Base-by-base conservation (phyloP, 2,113 vertebrate genomes). In the Pycnonotus jocosus region DNA sequence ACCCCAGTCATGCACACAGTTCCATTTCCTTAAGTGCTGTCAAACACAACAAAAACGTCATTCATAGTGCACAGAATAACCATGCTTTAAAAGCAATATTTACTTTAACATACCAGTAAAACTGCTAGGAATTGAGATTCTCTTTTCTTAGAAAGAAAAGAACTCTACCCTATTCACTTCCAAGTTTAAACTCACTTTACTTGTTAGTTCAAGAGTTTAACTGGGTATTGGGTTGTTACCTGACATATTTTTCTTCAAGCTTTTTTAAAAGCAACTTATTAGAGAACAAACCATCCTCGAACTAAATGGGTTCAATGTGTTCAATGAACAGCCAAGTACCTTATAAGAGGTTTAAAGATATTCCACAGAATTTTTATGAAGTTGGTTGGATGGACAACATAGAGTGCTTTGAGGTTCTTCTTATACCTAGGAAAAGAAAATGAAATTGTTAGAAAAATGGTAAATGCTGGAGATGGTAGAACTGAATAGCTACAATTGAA, bases 391-490 rank as follows among this genome's bases (percentile, higher is more conserved):
- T 99, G 99, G 47, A 99, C 98, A 6, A 99, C 97, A 35, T 98
- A 98, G 6, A 99, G 97, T 3, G 98, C 97, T 96, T 99, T 99
- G 93, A 99, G 93, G 94, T 99, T 99, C 97, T 99, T 99, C 97
- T 98, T 99, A 97, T 98, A 99, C 90, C 99, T 99, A 88, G 18
- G 86, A 83, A 82, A 87, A 90, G 72, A 93, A 93, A 68, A 96
- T 7, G 12, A 88, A 94, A 93, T 51, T 72, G 72, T 97, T 90
- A 96, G 56, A 72, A 82, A 68, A 77, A 56, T 37, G 24, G 58
- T 77, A 44, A 88, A 64, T 70, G 57, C 65, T 44, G 84, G 3
- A 51, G 20, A 60, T 2, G 2, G 38, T 24, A 80, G 44, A 56
- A 77, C 6, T 88, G 82, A 94, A 92, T 56, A 90, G 65, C 61